These are phyloP conservation scores for Beroe ovata DNA, from an alignment of 37 sponge, comb jelly and placozoan genomes.

Conservation along the genomic window DNA sequence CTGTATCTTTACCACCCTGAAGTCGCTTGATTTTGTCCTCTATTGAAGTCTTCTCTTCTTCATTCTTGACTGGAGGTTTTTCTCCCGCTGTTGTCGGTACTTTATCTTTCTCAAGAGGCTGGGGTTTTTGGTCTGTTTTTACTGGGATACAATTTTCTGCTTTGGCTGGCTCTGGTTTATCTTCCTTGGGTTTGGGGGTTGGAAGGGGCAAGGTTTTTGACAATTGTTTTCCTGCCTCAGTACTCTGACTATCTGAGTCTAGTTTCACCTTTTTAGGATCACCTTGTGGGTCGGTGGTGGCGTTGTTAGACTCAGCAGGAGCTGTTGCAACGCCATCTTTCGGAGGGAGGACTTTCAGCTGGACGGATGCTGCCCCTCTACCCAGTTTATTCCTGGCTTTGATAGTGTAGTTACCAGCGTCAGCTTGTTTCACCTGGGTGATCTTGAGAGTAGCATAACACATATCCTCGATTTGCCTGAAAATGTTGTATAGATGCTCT, in stretches of 20 bases:
- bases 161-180: not conserved
- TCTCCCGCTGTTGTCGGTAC: not conserved
- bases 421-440: not conserved
- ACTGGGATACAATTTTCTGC: not conserved
- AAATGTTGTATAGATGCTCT: not conserved
- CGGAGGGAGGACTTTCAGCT: conserved; percentile 47
- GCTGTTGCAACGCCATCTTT: not conserved
- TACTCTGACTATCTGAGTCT: not conserved
- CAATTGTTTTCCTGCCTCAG: not conserved
- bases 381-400: conserved; percentile 58
- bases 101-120: not conserved
- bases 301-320: not conserved
- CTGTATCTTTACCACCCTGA: not conserved
- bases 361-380: conserved; percentile 27
- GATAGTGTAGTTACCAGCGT: conserved; percentile 55
- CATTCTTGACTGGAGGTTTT: not conserved
- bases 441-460: conserved; percentile 10
- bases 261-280: not conserved
- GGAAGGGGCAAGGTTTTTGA: not conserved
- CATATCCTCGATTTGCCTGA: conserved; percentile 53
- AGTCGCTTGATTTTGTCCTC: not conserved
- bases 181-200: not conserved
- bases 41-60: not conserved
- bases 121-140: not conserved
- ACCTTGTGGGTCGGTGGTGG: not conserved